A percentile compares a stretch with the other conserved stretches of the same genome.
phyloP scores from a whole-genome alignment of 2,113 vertebrate species.

The Trematocara zebra region DNA sequence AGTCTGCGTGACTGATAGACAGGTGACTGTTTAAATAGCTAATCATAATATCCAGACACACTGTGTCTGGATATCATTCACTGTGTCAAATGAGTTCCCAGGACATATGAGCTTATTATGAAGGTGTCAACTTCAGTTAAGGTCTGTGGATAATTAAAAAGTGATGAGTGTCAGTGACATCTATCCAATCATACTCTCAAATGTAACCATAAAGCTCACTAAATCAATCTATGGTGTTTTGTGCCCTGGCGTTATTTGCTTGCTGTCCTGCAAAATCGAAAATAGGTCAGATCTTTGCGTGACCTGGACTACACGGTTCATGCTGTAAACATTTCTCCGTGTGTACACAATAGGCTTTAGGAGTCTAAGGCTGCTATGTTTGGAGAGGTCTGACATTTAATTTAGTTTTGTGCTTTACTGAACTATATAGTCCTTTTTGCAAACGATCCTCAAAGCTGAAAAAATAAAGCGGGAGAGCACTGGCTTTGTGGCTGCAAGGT shows the following conservation, averaged over 20 bases:
- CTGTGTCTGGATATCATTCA: neutral
- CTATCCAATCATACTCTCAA: neutral
- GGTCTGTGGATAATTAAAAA: slow-evolving; percentile 46
- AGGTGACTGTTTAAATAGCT: slow-evolving; percentile 27
- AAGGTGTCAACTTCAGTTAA: slow-evolving; percentile 51
- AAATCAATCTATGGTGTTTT: neutral
- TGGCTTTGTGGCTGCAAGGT: neutral
- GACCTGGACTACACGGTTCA: neutral
- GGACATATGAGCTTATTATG: slow-evolving; percentile 40
- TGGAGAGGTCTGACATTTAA: neutral
- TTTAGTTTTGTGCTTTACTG: neutral
- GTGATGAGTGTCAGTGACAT: slow-evolving; percentile 13
- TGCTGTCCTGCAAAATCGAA: neutral
- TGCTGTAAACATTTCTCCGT: neutral
- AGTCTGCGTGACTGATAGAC: slow-evolving; percentile 26
- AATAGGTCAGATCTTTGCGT: neutral
- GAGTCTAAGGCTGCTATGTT: neutral
- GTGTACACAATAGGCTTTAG: neutral
- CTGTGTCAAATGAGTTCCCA: slow-evolving; percentile 31
- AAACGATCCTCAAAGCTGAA: neutral
- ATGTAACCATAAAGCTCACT: neutral
- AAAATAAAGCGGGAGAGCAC: neutral
- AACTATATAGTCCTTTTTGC: neutral
- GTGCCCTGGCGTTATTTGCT: neutral
- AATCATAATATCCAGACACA: slow-evolving; percentile 34